Conservation (phyloP, 2,797 vertebrate genomes). For the Perodicticus potto region DNA sequence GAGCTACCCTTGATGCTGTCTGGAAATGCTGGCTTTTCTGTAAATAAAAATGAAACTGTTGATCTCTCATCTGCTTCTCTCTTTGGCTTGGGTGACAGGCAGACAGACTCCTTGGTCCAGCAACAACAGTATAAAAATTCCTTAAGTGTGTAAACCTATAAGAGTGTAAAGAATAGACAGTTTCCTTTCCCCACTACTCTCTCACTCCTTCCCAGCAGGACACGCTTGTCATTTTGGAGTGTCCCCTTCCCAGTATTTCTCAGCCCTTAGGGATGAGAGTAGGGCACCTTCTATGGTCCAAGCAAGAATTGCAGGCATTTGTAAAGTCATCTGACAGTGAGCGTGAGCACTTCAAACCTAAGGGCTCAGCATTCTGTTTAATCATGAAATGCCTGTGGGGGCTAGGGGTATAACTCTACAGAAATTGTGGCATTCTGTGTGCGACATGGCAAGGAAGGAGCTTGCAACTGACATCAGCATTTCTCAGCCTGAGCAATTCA, state of each 20-base stretch:
- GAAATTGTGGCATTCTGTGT: not conserved
- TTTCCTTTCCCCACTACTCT: not conserved
- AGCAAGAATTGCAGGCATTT: slow-evolving; percentile 15
- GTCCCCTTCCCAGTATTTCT: not conserved
- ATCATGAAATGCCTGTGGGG: not conserved
- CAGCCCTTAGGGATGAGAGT: not conserved
- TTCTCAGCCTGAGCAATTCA: not conserved
- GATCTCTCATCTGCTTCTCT: too few relatives aligned
- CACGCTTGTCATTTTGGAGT: fast-evolving
- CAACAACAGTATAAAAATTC: not conserved
- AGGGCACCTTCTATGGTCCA: not conserved
- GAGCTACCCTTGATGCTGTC: too few relatives aligned
- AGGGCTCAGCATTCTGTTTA: not conserved
- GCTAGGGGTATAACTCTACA: not conserved
- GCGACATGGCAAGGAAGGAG: not conserved
- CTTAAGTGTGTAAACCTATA: not conserved
- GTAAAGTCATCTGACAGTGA: not conserved
- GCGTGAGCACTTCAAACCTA: not conserved
- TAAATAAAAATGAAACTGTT: too few relatives aligned
- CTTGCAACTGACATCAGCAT: fast-evolving
- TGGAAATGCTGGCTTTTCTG: too few relatives aligned
- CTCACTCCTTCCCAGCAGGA: not conserved
- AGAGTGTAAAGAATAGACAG: not conserved
- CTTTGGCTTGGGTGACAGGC: too few relatives aligned
- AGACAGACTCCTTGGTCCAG: too few relatives aligned